A percentile compares a stretch with the other conserved stretches of the same genome.
Evolutionary conservation across 1,140 invertebrate species (phyloP).

Genomic region (silkworm (Bombyx mori)): ASM3026992v2 NC_085110.1:5613001-5613500

Average conservation of each 20-base stretch:
- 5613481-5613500: conserved; percentile 64
- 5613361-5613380: conserved; percentile 17
- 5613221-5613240: not conserved
- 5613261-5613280: not conserved
- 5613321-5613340: too few species aligned
- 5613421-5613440: conserved; percentile 41
- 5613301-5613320: not conserved
- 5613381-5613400: not conserved
- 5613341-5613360: conserved; percentile 18
- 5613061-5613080: conserved; percentile 67
- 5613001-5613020: conserved; percentile 31
- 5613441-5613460: conserved; percentile 53
- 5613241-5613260: not conserved
- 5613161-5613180: conserved; percentile 13
- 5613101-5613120: conserved; percentile 60
- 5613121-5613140: conserved; percentile 46
- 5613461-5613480: conserved; percentile 52
- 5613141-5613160: conserved; percentile 31
- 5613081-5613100: conserved; percentile 61
- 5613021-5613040: conserved; percentile 46
- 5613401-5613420: conserved; percentile 5
- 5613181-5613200: conserved; percentile 17
- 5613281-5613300: not conserved
- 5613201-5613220: not conserved
- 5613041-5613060: conserved; percentile 41